Conservation (phyloP, 1,140 invertebrate species). For the Stenopsyche tienmushanensis region DNA sequence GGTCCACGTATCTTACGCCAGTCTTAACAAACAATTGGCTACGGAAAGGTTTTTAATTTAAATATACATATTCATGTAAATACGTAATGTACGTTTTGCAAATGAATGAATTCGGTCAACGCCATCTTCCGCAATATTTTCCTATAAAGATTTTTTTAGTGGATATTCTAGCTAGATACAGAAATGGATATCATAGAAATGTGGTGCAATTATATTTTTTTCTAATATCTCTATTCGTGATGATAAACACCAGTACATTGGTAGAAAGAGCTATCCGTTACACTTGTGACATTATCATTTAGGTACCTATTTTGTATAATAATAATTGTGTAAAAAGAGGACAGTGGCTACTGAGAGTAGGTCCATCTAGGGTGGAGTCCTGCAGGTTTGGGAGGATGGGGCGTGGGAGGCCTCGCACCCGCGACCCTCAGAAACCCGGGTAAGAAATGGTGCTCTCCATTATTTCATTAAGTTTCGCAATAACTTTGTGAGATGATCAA, state of each 20-base stretch:
- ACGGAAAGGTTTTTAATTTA: conserved; percentile 21
- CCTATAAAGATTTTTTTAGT: conserved; percentile 28
- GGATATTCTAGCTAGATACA: conserved; percentile 38
- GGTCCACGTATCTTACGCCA: conserved; percentile 16
- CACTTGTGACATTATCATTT: conserved; percentile 23
- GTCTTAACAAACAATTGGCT: conserved; percentile 28
- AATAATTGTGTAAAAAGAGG: conserved; percentile 10
- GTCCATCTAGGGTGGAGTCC: background rate
- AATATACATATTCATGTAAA: background rate
- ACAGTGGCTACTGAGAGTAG: background rate
- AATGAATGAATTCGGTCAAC: conserved; percentile 38
- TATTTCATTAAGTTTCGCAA: background rate
- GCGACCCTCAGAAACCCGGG: background rate
- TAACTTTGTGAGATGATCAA: background rate
- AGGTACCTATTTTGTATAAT: conserved; percentile 25
- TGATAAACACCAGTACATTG: conserved; percentile 34
- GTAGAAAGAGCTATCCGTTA: conserved; percentile 35
- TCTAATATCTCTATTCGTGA: conserved; percentile 35
- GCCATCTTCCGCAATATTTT: conserved; percentile 31
- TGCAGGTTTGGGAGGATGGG: background rate
- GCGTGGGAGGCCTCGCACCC: conserved; percentile 10
- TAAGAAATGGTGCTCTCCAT: too few species aligned
- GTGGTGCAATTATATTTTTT: conserved; percentile 31
- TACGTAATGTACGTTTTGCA: conserved; percentile 23
- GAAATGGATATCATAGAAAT: conserved; percentile 40